phyloP scores from a whole-genome alignment of 2,797 vertebrate genomes.

The Pteronotus mesoamericanus region DNA sequence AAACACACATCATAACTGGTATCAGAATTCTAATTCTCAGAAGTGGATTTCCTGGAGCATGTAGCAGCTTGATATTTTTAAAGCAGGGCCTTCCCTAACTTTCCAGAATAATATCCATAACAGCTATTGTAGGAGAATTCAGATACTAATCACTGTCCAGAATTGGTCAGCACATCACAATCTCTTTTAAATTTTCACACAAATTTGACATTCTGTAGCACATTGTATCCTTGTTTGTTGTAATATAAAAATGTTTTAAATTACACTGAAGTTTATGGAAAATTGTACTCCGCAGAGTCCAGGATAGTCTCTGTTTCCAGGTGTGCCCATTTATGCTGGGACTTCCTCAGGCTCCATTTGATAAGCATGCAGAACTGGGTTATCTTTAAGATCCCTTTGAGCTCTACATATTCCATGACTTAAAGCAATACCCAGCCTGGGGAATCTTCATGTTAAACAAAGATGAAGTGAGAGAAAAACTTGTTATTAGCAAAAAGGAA shows the following conservation, averaged over 20 bases:
- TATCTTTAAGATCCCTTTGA: background rate
- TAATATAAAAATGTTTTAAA: background rate
- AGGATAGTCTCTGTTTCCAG: background rate
- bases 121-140: background rate
- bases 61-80: background rate
- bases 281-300: background rate
- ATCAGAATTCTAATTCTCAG: background rate
- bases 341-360: background rate
- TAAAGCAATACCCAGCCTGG: background rate
- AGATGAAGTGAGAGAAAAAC: background rate
- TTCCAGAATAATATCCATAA: background rate
- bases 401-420: background rate
- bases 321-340: fast-evolving
- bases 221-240: background rate
- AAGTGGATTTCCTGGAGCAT: background rate
- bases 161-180: background rate
- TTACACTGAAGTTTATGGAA: background rate
- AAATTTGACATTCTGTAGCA: background rate
- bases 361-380: background rate
- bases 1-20: background rate
- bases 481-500: background rate
- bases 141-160: background rate
- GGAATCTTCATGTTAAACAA: background rate
- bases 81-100: background rate
- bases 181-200: background rate